Base-by-base conservation (phyloP, 2,113 vertebrate species). In the Eubucco bourcierii region DNA sequence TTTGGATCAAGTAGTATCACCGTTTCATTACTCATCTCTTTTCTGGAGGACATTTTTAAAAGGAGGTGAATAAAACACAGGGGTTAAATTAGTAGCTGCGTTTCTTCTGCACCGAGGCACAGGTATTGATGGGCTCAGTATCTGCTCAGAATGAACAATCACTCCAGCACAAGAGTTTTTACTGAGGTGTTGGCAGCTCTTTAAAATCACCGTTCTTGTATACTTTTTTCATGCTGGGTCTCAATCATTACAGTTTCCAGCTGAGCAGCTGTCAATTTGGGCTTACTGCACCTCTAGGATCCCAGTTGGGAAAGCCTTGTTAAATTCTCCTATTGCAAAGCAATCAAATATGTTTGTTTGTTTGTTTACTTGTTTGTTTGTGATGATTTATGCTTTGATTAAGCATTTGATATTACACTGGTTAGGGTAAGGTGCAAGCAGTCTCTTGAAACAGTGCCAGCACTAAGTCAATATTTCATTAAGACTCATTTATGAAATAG, bases 401-500 rank as follows among this genome's bases (percentile, higher is more conserved):
- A 95, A 67, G 72, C 79, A 68, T 91, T 94, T 85, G 89, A 87
- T 94, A 83, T 66, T 90, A 56, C 87, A 77, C n/a, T 71, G 87
- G 91, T 92, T 89, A 84, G 91, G 79, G 79, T 67, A 85, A 94
- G 84, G 94, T 94, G 76, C 68, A 92, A 91, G 89, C 72, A 79
- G 41, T 63, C 75, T 94, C 79, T 89, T 94, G 95, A 95, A 94
- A 89, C 87, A 41, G 81, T 82, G 95, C 92, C 92, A 96, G 89
- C 64, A 80, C 93, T 80, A 77, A 94, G 89, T 91, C 95, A 95
- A 64, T 96, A 89, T 94, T 96, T 94, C 93, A 94, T 96, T 85
- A 93, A 89, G 76, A 71, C 46, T 90, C 89, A 87, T 92, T 96
- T 92, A 74, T 61, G 52, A 93, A 79, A 74, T 80, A 95, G 87